These are phyloP conservation scores for Caenorhabditis sp. DNA, from an alignment of 2,888 invertebrate species.

Conservation along the genomic window DNA sequence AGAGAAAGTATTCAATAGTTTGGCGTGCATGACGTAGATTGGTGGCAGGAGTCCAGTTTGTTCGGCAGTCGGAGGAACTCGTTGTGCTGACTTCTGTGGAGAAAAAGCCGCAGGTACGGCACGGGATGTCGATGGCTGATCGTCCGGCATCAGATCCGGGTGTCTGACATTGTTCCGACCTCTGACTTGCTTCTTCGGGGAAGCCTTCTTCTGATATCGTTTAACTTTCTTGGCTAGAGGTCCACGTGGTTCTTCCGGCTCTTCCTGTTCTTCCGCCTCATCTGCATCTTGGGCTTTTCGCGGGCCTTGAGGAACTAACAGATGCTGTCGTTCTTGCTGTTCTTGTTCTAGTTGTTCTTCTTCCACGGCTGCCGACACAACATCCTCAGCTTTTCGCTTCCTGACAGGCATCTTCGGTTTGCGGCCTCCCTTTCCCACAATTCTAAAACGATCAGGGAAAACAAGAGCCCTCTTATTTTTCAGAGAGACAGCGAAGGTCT, in stretches of 20 bases:
- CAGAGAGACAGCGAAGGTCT: neutral
- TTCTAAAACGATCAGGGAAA: conserved; percentile 15
- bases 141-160: neutral
- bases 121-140: neutral
- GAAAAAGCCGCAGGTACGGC: neutral
- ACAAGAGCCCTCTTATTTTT: conserved; percentile 4
- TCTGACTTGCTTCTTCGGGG: conserved; percentile 3
- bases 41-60: neutral
- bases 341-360: neutral
- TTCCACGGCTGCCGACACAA: neutral
- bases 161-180: no score
- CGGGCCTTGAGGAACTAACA: no score
- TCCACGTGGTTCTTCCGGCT: neutral
- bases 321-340: neutral
- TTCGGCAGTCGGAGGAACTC: neutral
- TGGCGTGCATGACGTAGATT: conserved; percentile 2
- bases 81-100: no score
- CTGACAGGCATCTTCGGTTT: neutral
- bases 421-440: conserved; percentile 7
- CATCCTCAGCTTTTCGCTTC: neutral
- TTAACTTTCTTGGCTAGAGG: neutral
- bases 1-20: neutral
- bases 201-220: neutral
- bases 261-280: no score
- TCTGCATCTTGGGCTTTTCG: neutral